Conservation (phyloP, 2,797 vertebrate genomes). For the Sphaeramia orbicularis region DNA sequence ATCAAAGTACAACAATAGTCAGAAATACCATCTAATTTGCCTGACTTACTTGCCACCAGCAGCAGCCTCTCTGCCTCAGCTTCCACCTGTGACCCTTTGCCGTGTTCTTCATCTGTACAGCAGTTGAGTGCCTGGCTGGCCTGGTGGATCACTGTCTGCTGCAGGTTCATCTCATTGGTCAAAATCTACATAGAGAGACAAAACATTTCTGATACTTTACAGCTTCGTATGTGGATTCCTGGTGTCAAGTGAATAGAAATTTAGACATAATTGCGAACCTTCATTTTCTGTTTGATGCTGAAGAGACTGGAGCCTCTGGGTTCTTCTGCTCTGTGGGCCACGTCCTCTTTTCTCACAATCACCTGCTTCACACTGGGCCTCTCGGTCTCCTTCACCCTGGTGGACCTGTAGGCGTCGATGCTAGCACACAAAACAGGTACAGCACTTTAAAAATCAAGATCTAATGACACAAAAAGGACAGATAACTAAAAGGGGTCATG, state of each 20-base stretch:
- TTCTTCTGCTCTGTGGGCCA: conserved; percentile 84
- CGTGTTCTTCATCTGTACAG: conserved; percentile 96
- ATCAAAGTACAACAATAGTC: too few species aligned
- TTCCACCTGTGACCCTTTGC: conserved; percentile 95
- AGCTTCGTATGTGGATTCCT: not conserved
- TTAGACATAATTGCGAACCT: conserved; percentile 80
- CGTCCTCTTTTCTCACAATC: conserved; percentile 92
- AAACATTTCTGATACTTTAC: not conserved
- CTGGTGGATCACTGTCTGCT: conserved; percentile 97
- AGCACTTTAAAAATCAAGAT: not conserved
- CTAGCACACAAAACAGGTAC: conserved; percentile 64
- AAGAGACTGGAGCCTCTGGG: conserved; percentile 78
- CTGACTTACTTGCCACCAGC: conserved; percentile 91
- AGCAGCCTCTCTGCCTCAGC: conserved; percentile 96
- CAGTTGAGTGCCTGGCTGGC: conserved; percentile 98
- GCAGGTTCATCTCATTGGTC: conserved; percentile 93
- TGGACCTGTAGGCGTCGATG: conserved; percentile 93
- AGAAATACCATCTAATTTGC: too few species aligned
- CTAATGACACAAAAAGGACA: not conserved
- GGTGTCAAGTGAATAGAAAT: not conserved
- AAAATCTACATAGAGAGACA: conserved; percentile 81
- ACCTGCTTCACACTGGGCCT: conserved; percentile 90
- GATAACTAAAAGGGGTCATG: not conserved
- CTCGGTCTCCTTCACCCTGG: conserved; percentile 90
- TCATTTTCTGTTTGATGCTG: conserved; percentile 92